Evolutionary conservation across 2,797 vertebrate species (phyloP), one percentile per base, ranked within the genome.

Genomic region (Capromys pilorides): DNA sequence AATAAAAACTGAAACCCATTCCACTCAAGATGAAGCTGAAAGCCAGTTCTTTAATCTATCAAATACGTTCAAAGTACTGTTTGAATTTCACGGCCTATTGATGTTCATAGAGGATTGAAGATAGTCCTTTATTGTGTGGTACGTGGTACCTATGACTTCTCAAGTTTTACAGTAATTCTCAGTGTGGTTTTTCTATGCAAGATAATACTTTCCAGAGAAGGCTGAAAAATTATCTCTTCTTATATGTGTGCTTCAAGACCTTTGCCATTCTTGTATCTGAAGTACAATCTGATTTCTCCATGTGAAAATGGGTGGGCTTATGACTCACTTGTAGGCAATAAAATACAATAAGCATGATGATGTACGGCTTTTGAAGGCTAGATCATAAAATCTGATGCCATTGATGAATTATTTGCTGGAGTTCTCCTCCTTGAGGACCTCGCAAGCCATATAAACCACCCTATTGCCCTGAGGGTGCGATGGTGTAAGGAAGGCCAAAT

Each of bases 1-100:
- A 88, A 59, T 84, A 84, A 95, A 96, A 93, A 87, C 80, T 90
- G 86, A 96, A 95, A 92, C 61, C 62, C 94, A 39, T 86, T 89
- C 92, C 41, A 86, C 28, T 49, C 78, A 62, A 45, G n/a, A 39
- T 93, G 8, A 93, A 93, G 28, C 45, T 51, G 59, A 89, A 91
- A 69, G 62, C 86, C 78, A 95, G 0, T 71, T 94, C 87, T 88
- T 96, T 59, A 89, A 90, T 11, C 26, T 31, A 49, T 41, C 26
- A 77, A 33, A 36, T 84, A 77, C 69, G 22, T 92, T 8, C 21
- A 31, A 92, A 89, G 54, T 33, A 18, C 22, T 73, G 92, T 94
- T 61, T 61, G 11, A 33, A 89, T 79, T 88, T 96, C 39, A 78
- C 21, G 6, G 28, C 77, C 26, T 92, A 39, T 33, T 87, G 82